Conservation (phyloP, 2,888 invertebrate species). For the Dermolepida albohirtum region DNA sequence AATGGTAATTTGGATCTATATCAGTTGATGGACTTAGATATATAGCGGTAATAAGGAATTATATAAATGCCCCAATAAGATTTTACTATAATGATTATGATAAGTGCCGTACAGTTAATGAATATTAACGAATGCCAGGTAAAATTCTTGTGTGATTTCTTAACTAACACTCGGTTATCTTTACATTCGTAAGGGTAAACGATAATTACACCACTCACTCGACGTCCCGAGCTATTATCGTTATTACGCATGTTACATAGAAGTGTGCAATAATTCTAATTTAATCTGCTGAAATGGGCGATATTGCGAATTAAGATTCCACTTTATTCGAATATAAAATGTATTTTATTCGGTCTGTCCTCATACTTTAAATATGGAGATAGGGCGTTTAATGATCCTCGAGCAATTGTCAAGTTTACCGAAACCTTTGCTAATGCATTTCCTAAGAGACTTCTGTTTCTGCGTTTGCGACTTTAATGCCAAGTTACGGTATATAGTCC, state of each 20-base stretch:
- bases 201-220: slow-evolving; percentile 39
- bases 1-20: slow-evolving; percentile 44
- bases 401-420: no score
- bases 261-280: slow-evolving; percentile 13
- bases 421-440: no score
- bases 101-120: slow-evolving; percentile 38
- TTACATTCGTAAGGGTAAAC: slow-evolving; percentile 28
- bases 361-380: no score
- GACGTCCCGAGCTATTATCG: slow-evolving; percentile 14
- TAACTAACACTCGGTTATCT: slow-evolving; percentile 38
- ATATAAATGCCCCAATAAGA: slow-evolving; percentile 46
- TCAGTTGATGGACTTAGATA: slow-evolving; percentile 3
- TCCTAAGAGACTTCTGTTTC: no score
- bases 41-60: slow-evolving; percentile 38
- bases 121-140: slow-evolving; percentile 39
- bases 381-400: no score
- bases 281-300: background rate
- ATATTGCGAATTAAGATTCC: no score
- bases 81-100: slow-evolving; percentile 47
- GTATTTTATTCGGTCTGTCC: no score
- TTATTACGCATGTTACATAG: slow-evolving; percentile 20
- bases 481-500: no score
- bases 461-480: no score
- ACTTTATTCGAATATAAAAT: no score
- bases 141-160: slow-evolving; percentile 14